Percentiles rank a stretch among this genome's conserved stretches.
Conservation (phyloP, 2,888 invertebrate species). For the Drosophila neonasuta region DNA sequence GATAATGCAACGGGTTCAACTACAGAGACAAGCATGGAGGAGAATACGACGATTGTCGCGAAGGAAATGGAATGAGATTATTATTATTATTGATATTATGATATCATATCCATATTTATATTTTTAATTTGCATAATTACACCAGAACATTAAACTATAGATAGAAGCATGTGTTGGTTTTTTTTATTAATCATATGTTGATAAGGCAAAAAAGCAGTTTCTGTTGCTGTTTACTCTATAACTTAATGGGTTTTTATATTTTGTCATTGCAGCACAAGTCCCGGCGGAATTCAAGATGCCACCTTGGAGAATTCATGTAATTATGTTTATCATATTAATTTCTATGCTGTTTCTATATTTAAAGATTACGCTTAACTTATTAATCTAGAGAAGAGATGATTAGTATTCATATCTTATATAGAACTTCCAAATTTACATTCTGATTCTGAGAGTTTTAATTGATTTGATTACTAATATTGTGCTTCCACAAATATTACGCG, state of each 20-base stretch:
- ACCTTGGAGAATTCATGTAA: slow-evolving; percentile 84
- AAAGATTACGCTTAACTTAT: neutral
- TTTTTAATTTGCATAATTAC: slow-evolving; percentile 33
- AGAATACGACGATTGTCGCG: slow-evolving; percentile 27
- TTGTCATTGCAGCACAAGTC: slow-evolving; percentile 86
- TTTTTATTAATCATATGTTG: neutral
- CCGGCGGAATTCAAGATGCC: slow-evolving; percentile 87
- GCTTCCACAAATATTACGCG: too few species aligned
- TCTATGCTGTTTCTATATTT: neutral
- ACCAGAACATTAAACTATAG: slow-evolving; percentile 13
- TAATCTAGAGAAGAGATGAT: too few species aligned
- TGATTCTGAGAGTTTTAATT: too few species aligned
- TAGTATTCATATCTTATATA: too few species aligned
- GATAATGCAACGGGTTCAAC: slow-evolving; percentile 7
- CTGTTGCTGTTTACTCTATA: neutral
- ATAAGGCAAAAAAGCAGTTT: neutral
- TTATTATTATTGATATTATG: slow-evolving; percentile 19
- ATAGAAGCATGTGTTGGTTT: neutral
- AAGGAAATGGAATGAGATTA: slow-evolving; percentile 37
- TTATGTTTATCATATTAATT: slow-evolving; percentile 39
- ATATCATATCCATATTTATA: slow-evolving; percentile 54
- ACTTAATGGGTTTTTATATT: slow-evolving; percentile 40
- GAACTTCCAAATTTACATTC: too few species aligned
- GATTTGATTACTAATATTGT: too few species aligned
- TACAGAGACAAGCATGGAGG: slow-evolving; percentile 9